These are phyloP conservation scores for Daubentonia madagascariensis DNA, from an alignment of 2,113 vertebrate species.

Conservation along the genomic window DNA sequence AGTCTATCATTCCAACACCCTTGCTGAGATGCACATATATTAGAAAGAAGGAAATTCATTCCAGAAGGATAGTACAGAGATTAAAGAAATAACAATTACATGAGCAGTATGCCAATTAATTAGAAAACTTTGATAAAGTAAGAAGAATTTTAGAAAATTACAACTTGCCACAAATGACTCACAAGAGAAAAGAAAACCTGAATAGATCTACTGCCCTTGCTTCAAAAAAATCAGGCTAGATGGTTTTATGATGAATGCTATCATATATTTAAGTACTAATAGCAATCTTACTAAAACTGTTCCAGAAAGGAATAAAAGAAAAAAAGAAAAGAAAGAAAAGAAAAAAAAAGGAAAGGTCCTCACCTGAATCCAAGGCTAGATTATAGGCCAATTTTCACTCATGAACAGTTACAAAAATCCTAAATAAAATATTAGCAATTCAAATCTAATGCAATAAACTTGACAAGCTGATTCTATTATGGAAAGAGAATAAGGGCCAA, in stretches of 20 bases:
- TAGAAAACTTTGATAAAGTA: slow-evolving; percentile 10
- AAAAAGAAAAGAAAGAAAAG: background rate
- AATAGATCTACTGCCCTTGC: background rate
- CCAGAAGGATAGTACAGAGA: background rate
- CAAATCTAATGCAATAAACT: background rate
- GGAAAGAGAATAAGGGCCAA: background rate
- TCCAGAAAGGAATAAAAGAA: background rate
- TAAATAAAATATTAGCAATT: background rate
- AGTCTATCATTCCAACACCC: background rate
- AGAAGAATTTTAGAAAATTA: background rate
- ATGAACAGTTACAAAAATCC: background rate
- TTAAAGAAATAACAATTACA: background rate
- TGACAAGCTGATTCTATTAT: background rate
- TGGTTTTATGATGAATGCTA: background rate
- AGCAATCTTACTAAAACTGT: background rate
- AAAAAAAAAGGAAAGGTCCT: background rate
- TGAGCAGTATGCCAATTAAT: background rate
- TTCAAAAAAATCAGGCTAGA: background rate
- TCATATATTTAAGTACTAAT: background rate
- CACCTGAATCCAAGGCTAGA: background rate
- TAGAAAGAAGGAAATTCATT: background rate
- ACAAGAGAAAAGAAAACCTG: background rate
- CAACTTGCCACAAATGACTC: background rate
- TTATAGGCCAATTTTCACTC: background rate
- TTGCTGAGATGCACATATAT: background rate